Conservation (phyloP, 1,140 invertebrate genomes). For the Himalopsyche phryganea region DNA sequence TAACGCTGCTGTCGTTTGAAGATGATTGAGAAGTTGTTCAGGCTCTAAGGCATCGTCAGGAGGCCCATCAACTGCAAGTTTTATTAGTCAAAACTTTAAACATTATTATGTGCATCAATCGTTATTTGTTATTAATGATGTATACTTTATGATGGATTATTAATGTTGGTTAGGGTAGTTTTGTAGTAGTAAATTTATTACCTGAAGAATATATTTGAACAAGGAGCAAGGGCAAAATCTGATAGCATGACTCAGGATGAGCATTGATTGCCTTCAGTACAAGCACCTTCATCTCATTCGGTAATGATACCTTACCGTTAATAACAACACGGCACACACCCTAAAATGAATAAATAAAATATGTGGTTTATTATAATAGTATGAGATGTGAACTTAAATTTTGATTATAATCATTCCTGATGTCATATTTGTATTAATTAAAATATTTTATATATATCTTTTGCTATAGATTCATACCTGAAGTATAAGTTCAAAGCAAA, state of each 20-base stretch:
- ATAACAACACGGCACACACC: constrained; percentile 22
- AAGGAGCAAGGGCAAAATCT: constrained; percentile 20
- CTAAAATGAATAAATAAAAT: constrained; percentile 10
- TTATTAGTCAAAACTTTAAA: no score
- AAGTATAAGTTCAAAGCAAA: constrained; percentile 45
- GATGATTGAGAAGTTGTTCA: constrained; percentile 45
- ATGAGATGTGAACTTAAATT: neutral
- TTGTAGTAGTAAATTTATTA: no score
- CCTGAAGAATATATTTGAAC: constrained; percentile 25
- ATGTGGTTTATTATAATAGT: neutral
- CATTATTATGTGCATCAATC: no score
- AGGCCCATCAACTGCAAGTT: constrained; percentile 16
- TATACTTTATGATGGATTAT: no score
- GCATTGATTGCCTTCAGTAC: constrained; percentile 20
- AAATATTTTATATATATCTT: neutral
- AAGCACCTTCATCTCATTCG: constrained; percentile 11
- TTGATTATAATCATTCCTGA: neutral
- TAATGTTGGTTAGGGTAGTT: no score
- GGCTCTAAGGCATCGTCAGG: constrained; percentile 49
- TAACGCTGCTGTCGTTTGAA: constrained; percentile 45
- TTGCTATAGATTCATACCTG: constrained; percentile 37
- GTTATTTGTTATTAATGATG: no score
- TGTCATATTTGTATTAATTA: neutral
- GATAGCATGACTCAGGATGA: constrained; percentile 11
- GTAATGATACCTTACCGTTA: neutral